These are phyloP conservation scores for Drosophila tsacasi DNA, from an alignment of 1,140 invertebrate genomes.

Conservation along the genomic window DNA sequence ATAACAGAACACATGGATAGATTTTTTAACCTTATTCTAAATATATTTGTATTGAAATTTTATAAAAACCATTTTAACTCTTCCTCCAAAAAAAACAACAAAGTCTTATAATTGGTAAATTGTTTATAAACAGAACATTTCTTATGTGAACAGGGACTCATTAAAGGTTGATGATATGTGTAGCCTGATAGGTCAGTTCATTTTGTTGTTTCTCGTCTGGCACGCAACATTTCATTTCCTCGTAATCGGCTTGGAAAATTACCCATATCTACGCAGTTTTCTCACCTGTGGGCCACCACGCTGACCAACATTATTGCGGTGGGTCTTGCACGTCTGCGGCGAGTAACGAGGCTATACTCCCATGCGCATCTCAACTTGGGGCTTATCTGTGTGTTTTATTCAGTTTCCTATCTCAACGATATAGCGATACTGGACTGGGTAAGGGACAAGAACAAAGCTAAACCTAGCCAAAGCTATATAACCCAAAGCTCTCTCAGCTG, in stretches of 20 bases:
- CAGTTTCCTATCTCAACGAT: slow-evolving; percentile 30
- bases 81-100: neutral
- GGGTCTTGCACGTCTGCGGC: slow-evolving; percentile 20
- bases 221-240: slow-evolving; percentile 4
- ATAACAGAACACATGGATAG: too few relatives aligned
- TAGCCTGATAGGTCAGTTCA: slow-evolving; percentile 20
- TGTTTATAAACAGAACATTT: neutral
- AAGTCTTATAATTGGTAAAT: neutral
- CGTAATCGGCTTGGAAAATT: slow-evolving; percentile 10
- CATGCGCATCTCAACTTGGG: slow-evolving; percentile 6
- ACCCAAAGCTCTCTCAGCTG: slow-evolving; percentile 39
- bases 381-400: slow-evolving; percentile 37
- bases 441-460: slow-evolving; percentile 32
- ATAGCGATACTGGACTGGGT: slow-evolving; percentile 8
- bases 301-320: slow-evolving; percentile 56
- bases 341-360: slow-evolving; percentile 11
- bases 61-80: neutral
- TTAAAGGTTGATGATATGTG: slow-evolving; percentile 7
- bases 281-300: slow-evolving; percentile 66
- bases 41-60: neutral
- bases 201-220: neutral
- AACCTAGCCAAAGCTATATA: slow-evolving; percentile 4
- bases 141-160: neutral
- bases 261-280: slow-evolving; percentile 29
- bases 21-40: too few relatives aligned